A percentile compares a stretch with the other conserved stretches of the same genome.
These are phyloP conservation scores for Hylaea fasciaria DNA, from an alignment of 2,888 invertebrate species.

Conservation along the genomic window DNA sequence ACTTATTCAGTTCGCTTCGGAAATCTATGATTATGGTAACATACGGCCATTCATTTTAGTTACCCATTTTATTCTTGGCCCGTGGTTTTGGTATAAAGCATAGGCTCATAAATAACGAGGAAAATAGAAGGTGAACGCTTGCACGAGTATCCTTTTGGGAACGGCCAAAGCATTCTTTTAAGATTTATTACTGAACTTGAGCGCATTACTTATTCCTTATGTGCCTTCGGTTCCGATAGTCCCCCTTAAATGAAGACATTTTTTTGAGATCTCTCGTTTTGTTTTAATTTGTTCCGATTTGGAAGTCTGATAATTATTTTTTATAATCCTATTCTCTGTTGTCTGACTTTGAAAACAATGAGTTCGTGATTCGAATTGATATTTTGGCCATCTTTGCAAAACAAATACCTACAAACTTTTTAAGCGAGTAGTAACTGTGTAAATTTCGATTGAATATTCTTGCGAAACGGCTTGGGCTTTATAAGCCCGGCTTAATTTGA, in stretches of 20 bases:
- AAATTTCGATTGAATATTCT: neutral
- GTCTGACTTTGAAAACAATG: slow-evolving; percentile 37
- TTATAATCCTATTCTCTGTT: slow-evolving; percentile 32
- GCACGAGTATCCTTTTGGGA: slow-evolving; percentile 84
- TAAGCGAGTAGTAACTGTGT: neutral
- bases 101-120: slow-evolving; percentile 83
- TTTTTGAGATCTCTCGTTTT: slow-evolving; percentile 53
- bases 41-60: slow-evolving; percentile 79
- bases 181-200: slow-evolving; percentile 84
- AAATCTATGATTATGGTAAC: slow-evolving; percentile 78
- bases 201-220: slow-evolving; percentile 83
- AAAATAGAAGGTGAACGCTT: slow-evolving; percentile 84
- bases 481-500: slow-evolving; percentile 10
- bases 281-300: slow-evolving; percentile 43
- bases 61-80: slow-evolving; percentile 82
- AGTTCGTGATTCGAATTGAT: slow-evolving; percentile 36
- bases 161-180: slow-evolving; percentile 84
- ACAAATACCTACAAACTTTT: neutral
- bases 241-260: slow-evolving; percentile 64
- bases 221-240: slow-evolving; percentile 74
- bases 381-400: slow-evolving; percentile 3
- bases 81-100: slow-evolving; percentile 81
- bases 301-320: slow-evolving; percentile 38
- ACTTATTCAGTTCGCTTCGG: slow-evolving; percentile 62
- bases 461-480: slow-evolving; percentile 1